phyloP scores from a whole-genome alignment of 2,888 invertebrate genomes.

The Pharmacophagus antenor region DNA sequence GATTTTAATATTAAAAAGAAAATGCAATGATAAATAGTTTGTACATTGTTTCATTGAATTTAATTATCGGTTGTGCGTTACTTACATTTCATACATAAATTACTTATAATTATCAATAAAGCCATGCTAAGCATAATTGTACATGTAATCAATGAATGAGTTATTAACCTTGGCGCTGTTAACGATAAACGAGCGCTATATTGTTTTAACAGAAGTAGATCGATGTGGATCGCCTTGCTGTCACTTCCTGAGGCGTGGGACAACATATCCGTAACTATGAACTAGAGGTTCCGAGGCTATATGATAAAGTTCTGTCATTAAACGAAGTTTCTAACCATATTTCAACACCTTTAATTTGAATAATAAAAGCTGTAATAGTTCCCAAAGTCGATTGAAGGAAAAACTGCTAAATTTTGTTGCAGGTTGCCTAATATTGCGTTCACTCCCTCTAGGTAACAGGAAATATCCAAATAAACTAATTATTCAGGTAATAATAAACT shows the following conservation, averaged over 20 bases:
- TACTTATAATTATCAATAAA: background rate
- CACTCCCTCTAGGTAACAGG: too few species aligned
- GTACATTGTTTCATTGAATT: background rate
- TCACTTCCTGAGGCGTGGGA: conserved; percentile 23
- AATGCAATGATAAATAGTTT: too few species aligned
- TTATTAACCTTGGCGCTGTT: conserved; percentile 24
- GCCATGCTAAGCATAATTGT: conserved; percentile 9
- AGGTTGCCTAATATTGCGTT: too few species aligned
- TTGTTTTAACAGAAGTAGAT: conserved; percentile 21
- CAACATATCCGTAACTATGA: conserved; percentile 19
- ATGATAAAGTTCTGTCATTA: conserved; percentile 1
- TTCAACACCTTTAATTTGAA: too few species aligned
- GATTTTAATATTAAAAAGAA: background rate
- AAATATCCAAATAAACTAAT: too few species aligned
- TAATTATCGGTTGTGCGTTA: background rate
- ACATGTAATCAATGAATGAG: conserved; percentile 15
- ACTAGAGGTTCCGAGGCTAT: conserved; percentile 14
- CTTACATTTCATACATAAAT: background rate
- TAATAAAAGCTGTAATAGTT: too few species aligned
- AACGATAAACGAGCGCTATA: conserved; percentile 23
- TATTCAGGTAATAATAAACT: too few species aligned
- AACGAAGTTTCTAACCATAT: too few species aligned
- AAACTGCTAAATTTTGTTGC: too few species aligned
- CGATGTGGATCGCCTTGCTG: conserved; percentile 29
- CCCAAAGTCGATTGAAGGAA: too few species aligned